Base-by-base conservation (phyloP, 2,113 vertebrate species). In the Motacilla alba region DNA sequence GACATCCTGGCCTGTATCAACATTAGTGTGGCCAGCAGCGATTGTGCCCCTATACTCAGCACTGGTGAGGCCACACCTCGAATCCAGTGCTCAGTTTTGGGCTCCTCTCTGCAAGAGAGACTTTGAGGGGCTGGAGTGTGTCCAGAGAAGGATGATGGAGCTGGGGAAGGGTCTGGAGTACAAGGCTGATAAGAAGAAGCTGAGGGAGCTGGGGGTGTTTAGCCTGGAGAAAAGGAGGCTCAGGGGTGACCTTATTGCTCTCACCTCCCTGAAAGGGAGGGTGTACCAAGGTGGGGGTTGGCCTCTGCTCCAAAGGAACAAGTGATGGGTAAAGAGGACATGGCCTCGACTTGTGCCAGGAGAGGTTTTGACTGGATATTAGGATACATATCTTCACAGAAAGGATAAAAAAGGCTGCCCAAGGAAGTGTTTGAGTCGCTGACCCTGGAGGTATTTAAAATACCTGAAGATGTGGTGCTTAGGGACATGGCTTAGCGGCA, bases 11-110 rank as follows among this genome's bases (percentile, higher is more conserved):
- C 27, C 37, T 30, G 8, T 4, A 21, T 21, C 77, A 74, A 1
- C 33, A 53, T 52, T 0, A 52, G 39, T 17, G 37, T 18, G 60
- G 2, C 46, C 23, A 75, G 77, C 46, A 82, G 24, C 2, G n/a
- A 39, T 4, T 6, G 13, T 16, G 1, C 1, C 33, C 11, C 16
- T n/a, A 18, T 3, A 19, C 18, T 13, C 1, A 0, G 52, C 44
- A 59, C 14, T 37, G 59, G 17, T 33, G 31, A 43, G 3, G 27
- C 7, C 7, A 2, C 22, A 66, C 22, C 15, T 13, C 5, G 3
- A 27, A 37, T 33, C 6, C 19, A 2, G 19, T 14, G 7, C 6
- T 24, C 60, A 17, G 26, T 6, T 53, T 43, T 39, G 33, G 28
- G 8, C 3, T 5, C 3, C 39, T 39, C n/a, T 2, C 33, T n/a